Evolutionary conservation across 2,888 invertebrate genomes (phyloP).

Genomic region (Silvanus unidentatus): DNA sequence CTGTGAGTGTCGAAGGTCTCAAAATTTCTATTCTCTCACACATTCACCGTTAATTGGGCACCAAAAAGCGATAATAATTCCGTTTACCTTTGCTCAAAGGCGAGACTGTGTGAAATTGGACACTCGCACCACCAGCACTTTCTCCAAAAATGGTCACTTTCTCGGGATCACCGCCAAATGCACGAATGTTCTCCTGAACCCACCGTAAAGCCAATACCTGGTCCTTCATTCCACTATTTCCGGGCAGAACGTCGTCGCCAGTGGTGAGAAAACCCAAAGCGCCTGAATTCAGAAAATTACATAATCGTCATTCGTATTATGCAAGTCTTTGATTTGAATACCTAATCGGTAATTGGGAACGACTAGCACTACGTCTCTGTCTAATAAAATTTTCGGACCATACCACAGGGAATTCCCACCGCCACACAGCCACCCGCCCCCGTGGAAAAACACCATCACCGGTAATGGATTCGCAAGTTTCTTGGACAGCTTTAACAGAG

Average conservation of each 20-base stretch:
- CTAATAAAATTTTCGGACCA: slow-evolving; percentile 64
- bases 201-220: slow-evolving; percentile 42
- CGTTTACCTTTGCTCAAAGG: slow-evolving; percentile 42
- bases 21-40: no score
- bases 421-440: slow-evolving; percentile 72
- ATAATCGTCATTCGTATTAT: background rate
- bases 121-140: slow-evolving; percentile 45
- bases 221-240: slow-evolving; percentile 46
- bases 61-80: no score
- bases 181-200: slow-evolving; percentile 39
- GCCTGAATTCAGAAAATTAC: slow-evolving; percentile 28
- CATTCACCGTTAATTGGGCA: no score
- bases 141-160: slow-evolving; percentile 44
- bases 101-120: slow-evolving; percentile 44
- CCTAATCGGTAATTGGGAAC: slow-evolving; percentile 66
- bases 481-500: no score
- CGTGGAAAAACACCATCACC: slow-evolving; percentile 70
- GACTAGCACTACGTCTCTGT: slow-evolving; percentile 64
- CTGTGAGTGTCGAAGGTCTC: no score
- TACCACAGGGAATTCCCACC: slow-evolving; percentile 62
- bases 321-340: slow-evolving; percentile 14
- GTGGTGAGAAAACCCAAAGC: slow-evolving; percentile 42
- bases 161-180: slow-evolving; percentile 43
- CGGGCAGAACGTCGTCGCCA: slow-evolving; percentile 41
- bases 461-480: slow-evolving; percentile 43